Evolutionary conservation across 2,888 invertebrate genomes (phyloP).

Genomic region (Dynastes maya): DNA sequence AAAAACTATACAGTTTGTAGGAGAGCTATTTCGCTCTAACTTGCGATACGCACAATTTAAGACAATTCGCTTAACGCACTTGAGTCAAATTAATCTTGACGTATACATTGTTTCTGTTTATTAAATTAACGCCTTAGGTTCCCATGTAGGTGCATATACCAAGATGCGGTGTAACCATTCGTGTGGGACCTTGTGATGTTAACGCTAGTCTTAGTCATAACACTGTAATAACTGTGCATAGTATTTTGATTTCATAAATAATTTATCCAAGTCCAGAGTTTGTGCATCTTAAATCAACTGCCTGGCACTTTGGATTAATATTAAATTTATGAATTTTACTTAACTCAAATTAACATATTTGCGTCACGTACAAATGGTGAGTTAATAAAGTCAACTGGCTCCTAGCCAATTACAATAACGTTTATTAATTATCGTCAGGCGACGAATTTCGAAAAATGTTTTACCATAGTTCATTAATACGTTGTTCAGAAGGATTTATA

Average conservation of each 20-base stretch:
- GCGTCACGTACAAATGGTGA: constrained; percentile 31
- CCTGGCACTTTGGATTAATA: constrained; percentile 39
- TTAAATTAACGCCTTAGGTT: neutral
- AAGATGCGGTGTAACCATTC: neutral
- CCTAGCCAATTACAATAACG: constrained; percentile 30
- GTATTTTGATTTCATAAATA: constrained; percentile 9
- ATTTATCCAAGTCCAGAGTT: constrained; percentile 18
- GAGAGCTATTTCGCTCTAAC: neutral
- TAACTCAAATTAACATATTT: constrained; percentile 44
- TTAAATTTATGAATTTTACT: constrained; percentile 35
- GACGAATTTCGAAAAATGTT: constrained; percentile 1
- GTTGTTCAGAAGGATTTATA: neutral
- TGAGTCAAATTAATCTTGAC: neutral
- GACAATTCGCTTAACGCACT: neutral
- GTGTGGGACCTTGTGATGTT: neutral
- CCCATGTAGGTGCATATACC: neutral
- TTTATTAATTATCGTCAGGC: constrained; percentile 24
- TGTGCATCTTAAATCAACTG: constrained; percentile 18
- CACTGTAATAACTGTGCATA: neutral
- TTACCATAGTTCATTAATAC: neutral
- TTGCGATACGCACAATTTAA: constrained; percentile 9
- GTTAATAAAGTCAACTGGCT: constrained; percentile 36
- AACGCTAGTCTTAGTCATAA: constrained; percentile 4
- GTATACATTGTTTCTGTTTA: neutral
- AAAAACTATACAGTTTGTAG: neutral